A percentile compares a stretch with the other conserved stretches of the same genome.
phyloP scores from a whole-genome alignment of 2,888 invertebrate genomes.

The Malachius bipustulatus region DNA sequence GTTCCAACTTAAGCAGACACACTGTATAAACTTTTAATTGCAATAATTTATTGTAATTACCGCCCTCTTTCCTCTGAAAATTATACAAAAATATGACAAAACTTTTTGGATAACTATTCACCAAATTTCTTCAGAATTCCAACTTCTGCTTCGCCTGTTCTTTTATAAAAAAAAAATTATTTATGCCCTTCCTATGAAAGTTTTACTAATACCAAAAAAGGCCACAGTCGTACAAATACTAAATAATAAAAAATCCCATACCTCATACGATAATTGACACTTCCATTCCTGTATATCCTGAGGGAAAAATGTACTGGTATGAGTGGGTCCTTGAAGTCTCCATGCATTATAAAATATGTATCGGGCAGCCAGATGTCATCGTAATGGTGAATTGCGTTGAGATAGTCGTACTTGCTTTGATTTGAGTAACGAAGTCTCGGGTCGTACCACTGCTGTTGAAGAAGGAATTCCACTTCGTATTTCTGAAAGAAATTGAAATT shows the following conservation, averaged over 20 bases:
- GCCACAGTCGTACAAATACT: no score
- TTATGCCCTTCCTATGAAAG: no score
- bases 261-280: slow-evolving; percentile 89
- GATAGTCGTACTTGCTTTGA: slow-evolving; percentile 74
- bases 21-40: no score
- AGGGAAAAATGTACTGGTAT: slow-evolving; percentile 89
- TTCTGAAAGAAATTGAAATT: slow-evolving; percentile 68
- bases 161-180: no score
- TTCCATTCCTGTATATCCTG: slow-evolving; percentile 84
- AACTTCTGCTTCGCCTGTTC: no score
- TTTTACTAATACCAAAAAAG: no score
- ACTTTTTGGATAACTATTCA: no score
- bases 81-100: no score
- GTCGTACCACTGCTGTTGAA: slow-evolving; percentile 90
- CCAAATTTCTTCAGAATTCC: no score
- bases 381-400: slow-evolving; percentile 89
- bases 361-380: slow-evolving; percentile 88
- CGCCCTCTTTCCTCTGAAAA: no score
- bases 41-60: no score
- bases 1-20: no score
- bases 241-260: slow-evolving; percentile 39
- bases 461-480: slow-evolving; percentile 90
- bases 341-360: slow-evolving; percentile 94
- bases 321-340: slow-evolving; percentile 88
- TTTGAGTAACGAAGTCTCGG: slow-evolving; percentile 80